Percentiles rank a stretch among this genome's conserved stretches.
phyloP scores from a whole-genome alignment of 2,797 vertebrate species.

The Peromyscus aztecus region DNA sequence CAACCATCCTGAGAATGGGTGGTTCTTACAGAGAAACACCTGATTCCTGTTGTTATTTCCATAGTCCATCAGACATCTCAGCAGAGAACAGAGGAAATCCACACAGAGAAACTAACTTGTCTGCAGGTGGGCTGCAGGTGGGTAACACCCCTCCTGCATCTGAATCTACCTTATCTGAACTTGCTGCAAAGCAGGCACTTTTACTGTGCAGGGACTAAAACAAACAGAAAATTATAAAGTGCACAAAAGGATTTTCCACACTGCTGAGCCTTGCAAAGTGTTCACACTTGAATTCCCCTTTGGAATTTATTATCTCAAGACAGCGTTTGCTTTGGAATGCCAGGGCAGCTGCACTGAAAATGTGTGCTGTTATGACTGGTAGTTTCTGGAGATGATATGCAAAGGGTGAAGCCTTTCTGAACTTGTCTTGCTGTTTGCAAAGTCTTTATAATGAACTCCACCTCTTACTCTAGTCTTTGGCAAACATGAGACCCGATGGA shows the following conservation, averaged over 20 bases:
- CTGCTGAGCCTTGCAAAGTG: slow-evolving; percentile 72
- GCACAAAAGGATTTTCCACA: slow-evolving; percentile 77
- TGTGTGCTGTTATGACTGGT: slow-evolving; percentile 63
- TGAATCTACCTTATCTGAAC: slow-evolving; percentile 2
- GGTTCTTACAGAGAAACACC: neutral
- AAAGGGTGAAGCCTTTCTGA: slow-evolving; percentile 66
- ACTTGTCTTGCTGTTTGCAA: slow-evolving; percentile 45
- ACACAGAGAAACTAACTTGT: neutral
- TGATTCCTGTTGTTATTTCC: neutral
- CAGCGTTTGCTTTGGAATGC: slow-evolving; percentile 78
- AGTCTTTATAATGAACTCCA: neutral
- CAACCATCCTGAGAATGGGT: rapidly evolving
- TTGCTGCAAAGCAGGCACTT: slow-evolving; percentile 39
- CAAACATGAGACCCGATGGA: neutral
- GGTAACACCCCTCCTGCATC: neutral
- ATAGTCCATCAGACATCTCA: neutral
- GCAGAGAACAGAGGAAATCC: neutral
- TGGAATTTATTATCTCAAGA: slow-evolving; percentile 83
- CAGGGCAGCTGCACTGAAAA: slow-evolving; percentile 53
- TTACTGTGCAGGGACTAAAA: slow-evolving; percentile 67
- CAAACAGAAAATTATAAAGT: slow-evolving; percentile 82
- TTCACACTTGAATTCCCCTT: slow-evolving; percentile 76
- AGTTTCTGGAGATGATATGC: slow-evolving; percentile 53
- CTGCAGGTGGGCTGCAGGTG: neutral
- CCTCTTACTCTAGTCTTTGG: neutral